A percentile compares a stretch with the other conserved stretches of the same genome.
Evolutionary conservation across 2,888 invertebrate species (phyloP).

Genomic region (Oscheius sp.): DNA sequence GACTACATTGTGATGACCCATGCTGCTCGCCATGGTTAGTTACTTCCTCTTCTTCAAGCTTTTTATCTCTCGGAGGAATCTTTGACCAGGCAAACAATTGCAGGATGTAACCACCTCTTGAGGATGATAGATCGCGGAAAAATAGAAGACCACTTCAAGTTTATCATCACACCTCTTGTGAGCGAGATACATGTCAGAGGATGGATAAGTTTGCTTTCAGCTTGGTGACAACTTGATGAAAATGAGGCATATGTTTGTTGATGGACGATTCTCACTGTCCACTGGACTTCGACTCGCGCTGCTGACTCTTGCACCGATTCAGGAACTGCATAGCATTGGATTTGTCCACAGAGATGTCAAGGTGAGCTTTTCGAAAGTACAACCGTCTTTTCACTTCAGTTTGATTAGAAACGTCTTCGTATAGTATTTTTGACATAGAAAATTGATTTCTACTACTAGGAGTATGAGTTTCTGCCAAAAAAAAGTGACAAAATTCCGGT

Average conservation of each 20-base stretch:
- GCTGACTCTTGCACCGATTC: conserved; percentile 62
- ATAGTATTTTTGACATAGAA: too few relatives aligned
- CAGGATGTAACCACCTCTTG: conserved; percentile 55
- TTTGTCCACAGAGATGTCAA: conserved; percentile 68
- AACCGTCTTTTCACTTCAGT: neutral
- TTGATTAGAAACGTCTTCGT: too few relatives aligned
- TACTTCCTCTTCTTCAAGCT: neutral
- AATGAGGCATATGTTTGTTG: conserved; percentile 65
- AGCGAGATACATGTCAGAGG: conserved; percentile 1
- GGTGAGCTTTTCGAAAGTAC: conserved; percentile 25
- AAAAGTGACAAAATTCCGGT: too few relatives aligned
- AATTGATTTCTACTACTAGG: too few relatives aligned
- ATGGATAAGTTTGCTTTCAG: conserved; percentile 45
- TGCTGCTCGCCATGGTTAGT: conserved; percentile 51
- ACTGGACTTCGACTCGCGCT: conserved; percentile 66
- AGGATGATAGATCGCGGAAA: conserved; percentile 70
- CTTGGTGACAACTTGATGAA: conserved; percentile 69
- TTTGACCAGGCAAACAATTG: conserved; percentile 14
- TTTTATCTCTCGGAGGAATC: neutral
- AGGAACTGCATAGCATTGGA: conserved; percentile 64
- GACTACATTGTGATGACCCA: conserved; percentile 67
- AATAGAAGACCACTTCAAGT: conserved; percentile 65
- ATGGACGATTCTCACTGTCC: conserved; percentile 68
- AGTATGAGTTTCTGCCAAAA: too few relatives aligned
- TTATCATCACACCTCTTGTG: conserved; percentile 61